These are phyloP conservation scores for Heliocidaris erythrogramma DNA, from an alignment of 35 echinoderm and acorn worm species.

Conservation along the genomic window DNA sequence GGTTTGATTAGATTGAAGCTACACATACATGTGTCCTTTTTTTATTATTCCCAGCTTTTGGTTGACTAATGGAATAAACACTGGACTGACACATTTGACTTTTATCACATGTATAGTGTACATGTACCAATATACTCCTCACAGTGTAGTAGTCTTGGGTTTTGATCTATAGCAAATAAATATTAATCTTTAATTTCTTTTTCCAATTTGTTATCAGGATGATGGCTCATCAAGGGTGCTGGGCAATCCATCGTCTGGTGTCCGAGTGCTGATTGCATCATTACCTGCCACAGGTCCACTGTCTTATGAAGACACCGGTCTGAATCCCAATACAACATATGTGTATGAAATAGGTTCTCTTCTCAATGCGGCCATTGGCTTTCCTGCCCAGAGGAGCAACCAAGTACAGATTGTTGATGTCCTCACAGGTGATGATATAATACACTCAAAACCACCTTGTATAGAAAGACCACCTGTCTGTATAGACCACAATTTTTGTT, in stretches of 20 bases:
- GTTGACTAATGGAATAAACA: too few species aligned
- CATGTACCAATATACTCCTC: too few species aligned
- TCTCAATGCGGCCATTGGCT: neutral
- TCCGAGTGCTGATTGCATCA: neutral
- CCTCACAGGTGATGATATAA: neutral
- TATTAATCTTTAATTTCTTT: too few species aligned
- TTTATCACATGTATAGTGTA: too few species aligned
- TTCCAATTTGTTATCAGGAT: neutral
- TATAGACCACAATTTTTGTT: too few species aligned
- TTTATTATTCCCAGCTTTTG: too few species aligned
- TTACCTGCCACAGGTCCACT: neutral
- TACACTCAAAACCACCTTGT: too few species aligned
- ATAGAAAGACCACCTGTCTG: too few species aligned
- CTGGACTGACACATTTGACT: too few species aligned
- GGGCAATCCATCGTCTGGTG: neutral
- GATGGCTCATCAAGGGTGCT: neutral
- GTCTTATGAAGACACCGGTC: neutral
- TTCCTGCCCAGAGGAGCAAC: neutral
- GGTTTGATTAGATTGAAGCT: neutral
- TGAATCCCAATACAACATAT: slow-evolving; percentile 7
- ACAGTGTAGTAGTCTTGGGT: too few species aligned
- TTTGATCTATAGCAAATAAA: too few species aligned
- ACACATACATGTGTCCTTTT: neutral
- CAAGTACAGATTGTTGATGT: neutral
- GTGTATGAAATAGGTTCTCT: neutral